Evolutionary conservation across 2,797 vertebrate species (phyloP).

Genomic region (Limosa lapponica): DNA sequence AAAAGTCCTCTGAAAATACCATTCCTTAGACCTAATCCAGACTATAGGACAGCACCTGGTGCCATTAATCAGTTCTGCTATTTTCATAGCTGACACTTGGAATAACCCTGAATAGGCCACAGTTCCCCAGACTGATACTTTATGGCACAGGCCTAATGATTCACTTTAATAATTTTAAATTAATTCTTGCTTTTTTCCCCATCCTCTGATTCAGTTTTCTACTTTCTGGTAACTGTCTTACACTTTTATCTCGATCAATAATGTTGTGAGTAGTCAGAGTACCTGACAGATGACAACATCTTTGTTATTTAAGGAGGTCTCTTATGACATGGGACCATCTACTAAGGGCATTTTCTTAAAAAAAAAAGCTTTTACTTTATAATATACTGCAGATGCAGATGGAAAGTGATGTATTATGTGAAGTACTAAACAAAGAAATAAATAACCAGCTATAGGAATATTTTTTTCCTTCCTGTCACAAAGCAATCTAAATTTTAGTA

Average conservation of each 20-base stretch:
- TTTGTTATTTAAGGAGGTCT: constrained; percentile 49
- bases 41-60: not conserved
- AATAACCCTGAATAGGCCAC: not conserved
- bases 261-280: constrained; percentile 18
- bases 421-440: constrained; percentile 59
- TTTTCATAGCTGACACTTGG: not conserved
- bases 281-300: constrained; percentile 45
- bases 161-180: constrained; percentile 33
- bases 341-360: not conserved
- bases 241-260: constrained; percentile 8
- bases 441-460: constrained; percentile 18
- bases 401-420: constrained; percentile 38
- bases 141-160: not conserved
- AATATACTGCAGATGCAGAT: constrained; percentile 41
- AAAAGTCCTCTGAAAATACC: not conserved
- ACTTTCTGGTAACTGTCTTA: constrained; percentile 6
- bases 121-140: not conserved
- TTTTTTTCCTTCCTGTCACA: constrained; percentile 27
- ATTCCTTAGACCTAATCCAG: not conserved
- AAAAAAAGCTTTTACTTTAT: constrained; percentile 4
- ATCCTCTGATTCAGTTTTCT: not conserved
- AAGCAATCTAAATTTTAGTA: constrained; percentile 50
- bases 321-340: not conserved
- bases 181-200: not conserved
- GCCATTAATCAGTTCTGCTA: not conserved